Percentiles rank a stretch among this genome's conserved stretches.
Evolutionary conservation across 2,113 vertebrate genomes (phyloP).

Genomic region (Psophia crepitans): DNA sequence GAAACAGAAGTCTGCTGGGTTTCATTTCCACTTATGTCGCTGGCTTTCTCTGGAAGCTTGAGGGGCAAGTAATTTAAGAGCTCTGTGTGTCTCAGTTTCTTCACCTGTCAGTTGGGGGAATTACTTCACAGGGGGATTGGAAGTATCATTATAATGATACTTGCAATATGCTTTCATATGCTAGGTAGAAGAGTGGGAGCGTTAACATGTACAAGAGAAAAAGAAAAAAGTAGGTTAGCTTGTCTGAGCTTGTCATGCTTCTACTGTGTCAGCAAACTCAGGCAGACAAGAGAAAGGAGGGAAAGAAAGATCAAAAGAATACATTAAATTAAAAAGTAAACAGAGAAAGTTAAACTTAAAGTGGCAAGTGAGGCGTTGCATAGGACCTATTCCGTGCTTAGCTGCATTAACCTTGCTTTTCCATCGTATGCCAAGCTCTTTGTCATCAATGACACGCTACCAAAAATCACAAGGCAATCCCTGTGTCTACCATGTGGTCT

Average conservation of each 20-base stretch:
- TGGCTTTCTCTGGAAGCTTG: not conserved
- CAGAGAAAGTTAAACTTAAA: conserved; percentile 42
- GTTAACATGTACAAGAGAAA: conserved; percentile 10
- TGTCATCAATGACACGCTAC: not conserved
- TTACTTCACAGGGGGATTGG: conserved; percentile 39
- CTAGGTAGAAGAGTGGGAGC: conserved; percentile 33
- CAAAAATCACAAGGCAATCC: not conserved
- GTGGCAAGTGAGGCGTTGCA: not conserved
- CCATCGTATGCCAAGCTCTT: not conserved
- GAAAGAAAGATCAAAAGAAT: conserved; percentile 64
- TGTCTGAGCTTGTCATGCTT: conserved; percentile 66
- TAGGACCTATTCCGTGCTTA: not conserved
- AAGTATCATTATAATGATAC: conserved; percentile 56
- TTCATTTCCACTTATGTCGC: not conserved
- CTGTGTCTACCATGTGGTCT: not conserved
- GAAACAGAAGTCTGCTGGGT: not conserved
- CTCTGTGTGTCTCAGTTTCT: not conserved
- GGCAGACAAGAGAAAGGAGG: conserved; percentile 50
- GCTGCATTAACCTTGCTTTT: not conserved
- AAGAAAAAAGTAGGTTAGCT: conserved; percentile 64
- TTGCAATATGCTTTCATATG: conserved; percentile 48
- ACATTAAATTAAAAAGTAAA: conserved; percentile 62
- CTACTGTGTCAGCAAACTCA: conserved; percentile 64
- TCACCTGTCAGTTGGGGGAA: conserved; percentile 48
- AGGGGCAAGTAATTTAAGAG: conserved; percentile 20